Evolutionary conservation across 1,140 invertebrate genomes (phyloP), one percentile per base, ranked within the genome.

Genomic region (Dreissena rostriformis): DNA sequence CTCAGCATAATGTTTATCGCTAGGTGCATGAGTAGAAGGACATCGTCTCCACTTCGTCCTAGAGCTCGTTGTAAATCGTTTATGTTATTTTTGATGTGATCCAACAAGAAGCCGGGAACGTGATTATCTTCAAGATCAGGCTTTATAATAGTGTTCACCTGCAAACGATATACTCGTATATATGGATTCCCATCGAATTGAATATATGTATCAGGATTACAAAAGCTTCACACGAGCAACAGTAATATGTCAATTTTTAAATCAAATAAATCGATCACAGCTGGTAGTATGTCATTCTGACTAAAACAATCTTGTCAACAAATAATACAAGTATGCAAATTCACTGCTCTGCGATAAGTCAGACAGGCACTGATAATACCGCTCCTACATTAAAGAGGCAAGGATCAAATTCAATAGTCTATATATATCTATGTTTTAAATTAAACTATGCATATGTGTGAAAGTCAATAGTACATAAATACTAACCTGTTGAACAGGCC

Each of bases 41-140:
- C 83, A 84, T 90, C 89, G 77, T 90, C 89, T n/a, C 77, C 55
- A 73, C 86, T 87, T 70, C 78, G 86, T 4, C 86, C 83, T 19
- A 88, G 53, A 19, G 57, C 71, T 63, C 51, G 73, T 26, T 86
- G 86, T 53, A 90, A 15, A 24, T 73, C 77, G 11, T 55, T 61
- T 0, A 90, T 22, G 66, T 89, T 87, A 49, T 61, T 71, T 19
- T 86, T 66, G 28, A 89, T 86, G 74, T 90, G 89, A 1, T 85
- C 79, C 74, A 66, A 83, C 19, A 90, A 75, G 67, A 87, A 90
- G 5, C 77, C 49, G 14, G 26, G 14, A 0, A 87, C 63, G 1
- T 76, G 28, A 5, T 67, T 49, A 22, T 28, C 52, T 28, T 61
- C 55, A 15, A 89, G 66, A 28, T 86, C 67, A 57, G 87, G 86